Percentiles rank a stretch among this genome's conserved stretches.
Evolutionary conservation across 2,113 vertebrate genomes (phyloP).

Genomic region (Nothocercus julius): DNA sequence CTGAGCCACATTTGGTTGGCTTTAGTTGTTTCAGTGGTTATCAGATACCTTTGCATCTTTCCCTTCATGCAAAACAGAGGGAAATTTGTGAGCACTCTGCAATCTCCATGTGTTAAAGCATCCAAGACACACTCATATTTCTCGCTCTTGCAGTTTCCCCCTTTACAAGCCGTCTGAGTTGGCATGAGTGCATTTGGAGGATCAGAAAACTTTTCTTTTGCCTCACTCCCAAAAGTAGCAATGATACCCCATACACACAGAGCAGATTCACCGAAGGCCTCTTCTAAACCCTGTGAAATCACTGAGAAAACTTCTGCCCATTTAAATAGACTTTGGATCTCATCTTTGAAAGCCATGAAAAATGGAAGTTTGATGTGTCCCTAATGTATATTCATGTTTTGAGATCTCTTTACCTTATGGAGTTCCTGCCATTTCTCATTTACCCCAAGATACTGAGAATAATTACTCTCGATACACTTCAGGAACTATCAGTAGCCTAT

Average conservation of each 20-base stretch:
- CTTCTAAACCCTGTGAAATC: background rate
- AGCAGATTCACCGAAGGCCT: background rate
- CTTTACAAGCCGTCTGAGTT: background rate
- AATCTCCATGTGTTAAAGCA: background rate
- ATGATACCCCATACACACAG: background rate
- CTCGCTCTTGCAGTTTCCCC: background rate
- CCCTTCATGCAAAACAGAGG: background rate
- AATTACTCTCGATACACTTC: constrained; percentile 42
- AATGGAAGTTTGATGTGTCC: background rate
- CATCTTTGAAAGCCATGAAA: background rate
- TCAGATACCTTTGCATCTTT: background rate
- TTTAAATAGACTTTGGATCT: background rate
- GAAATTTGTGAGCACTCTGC: background rate
- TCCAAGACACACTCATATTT: background rate
- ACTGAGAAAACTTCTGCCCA: background rate
- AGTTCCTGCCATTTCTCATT: constrained; percentile 18
- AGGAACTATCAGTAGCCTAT: constrained; percentile 42
- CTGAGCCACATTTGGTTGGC: background rate
- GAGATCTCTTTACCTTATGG: background rate
- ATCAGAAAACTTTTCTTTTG: background rate
- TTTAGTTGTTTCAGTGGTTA: background rate
- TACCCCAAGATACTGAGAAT: background rate
- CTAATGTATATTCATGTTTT: background rate
- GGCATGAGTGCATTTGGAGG: background rate
- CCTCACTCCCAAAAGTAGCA: background rate